Base-by-base conservation (phyloP, 2,888 invertebrate genomes). In the Cantharis rufa region DNA sequence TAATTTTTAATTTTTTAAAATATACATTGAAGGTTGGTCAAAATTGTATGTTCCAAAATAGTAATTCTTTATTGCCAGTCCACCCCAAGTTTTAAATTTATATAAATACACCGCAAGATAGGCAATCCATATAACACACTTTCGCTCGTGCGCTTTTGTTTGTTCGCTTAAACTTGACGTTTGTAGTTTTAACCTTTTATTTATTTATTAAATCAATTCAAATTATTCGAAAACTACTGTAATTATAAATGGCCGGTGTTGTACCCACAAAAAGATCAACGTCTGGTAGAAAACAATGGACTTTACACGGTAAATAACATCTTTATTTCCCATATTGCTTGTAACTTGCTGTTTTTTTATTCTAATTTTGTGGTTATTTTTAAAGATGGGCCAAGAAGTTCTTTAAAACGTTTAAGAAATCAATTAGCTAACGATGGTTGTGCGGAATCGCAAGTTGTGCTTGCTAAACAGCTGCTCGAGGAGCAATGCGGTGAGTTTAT, bases 391-490 rank as follows among this genome's bases (percentile, higher is more conserved):
- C 92, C 92, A 82, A 90, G 91, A 88, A 91, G 92, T 80, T 93
- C 93, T 70, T 87, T 93, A 73, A 90, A 91, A 84, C 88, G 93
- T 71, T 88, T 93, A 70, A 89, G 93, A 83, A 90, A 91, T 84
- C 95, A 95, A 84, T 88, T 96, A 80, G 96, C 96, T 0, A 95
- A 95, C 84, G 96, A 96, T 88, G 96, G 96, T 10, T 96, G 96
- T 87, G 94, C 95, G 0, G 96, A 96, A 85, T 95, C 96, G 10
- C 97, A 97, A 88, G 94, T 96, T 79, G 94, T 95, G 73, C 89
- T 96, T 76, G 97, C 96, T 3, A 95, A 95, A 85, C 93, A 95
- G 84, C 89, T 97, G 62, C 89, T 97, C 82, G 93, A 95, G 82
- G 94, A 95, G 85, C 91, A 91, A 88, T 93, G 93, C 88, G 95